phyloP scores from a whole-genome alignment of 2,888 invertebrate species.

The Drepana falcataria region DNA sequence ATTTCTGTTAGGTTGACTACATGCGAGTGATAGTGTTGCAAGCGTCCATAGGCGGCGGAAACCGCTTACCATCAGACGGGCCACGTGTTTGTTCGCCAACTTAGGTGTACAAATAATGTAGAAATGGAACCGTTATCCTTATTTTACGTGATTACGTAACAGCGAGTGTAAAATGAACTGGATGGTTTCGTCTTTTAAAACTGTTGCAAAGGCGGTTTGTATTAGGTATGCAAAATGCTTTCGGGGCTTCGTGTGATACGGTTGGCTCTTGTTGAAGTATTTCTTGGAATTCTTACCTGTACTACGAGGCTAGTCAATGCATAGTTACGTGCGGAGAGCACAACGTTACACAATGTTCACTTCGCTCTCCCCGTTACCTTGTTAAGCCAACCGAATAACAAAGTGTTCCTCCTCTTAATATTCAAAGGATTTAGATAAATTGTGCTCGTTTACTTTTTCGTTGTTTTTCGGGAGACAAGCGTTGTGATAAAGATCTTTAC shows the following conservation, averaged over 20 bases:
- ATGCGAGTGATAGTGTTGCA: no score
- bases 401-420: constrained; percentile 4
- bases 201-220: constrained; percentile 6
- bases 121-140: neutral
- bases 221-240: constrained; percentile 32
- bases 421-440: constrained; percentile 4
- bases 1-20: no score
- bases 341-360: neutral
- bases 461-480: constrained; percentile 2
- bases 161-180: constrained; percentile 7
- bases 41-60: no score
- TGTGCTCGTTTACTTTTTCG: constrained; percentile 1
- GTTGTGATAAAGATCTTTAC: constrained; percentile 1
- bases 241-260: constrained; percentile 26
- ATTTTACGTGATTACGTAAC: neutral
- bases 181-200: constrained; percentile 19
- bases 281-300: constrained; percentile 29
- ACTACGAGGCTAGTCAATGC: constrained; percentile 10
- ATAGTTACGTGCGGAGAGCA: neutral
- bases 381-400: constrained; percentile 2
- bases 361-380: constrained; percentile 1
- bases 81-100: no score
- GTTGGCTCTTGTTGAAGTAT: constrained; percentile 20
- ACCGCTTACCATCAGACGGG: no score
- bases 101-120: neutral